A percentile compares a stretch with the other conserved stretches of the same genome.
Conservation (phyloP, 2,888 invertebrate species). For the Molanna angustata region DNA sequence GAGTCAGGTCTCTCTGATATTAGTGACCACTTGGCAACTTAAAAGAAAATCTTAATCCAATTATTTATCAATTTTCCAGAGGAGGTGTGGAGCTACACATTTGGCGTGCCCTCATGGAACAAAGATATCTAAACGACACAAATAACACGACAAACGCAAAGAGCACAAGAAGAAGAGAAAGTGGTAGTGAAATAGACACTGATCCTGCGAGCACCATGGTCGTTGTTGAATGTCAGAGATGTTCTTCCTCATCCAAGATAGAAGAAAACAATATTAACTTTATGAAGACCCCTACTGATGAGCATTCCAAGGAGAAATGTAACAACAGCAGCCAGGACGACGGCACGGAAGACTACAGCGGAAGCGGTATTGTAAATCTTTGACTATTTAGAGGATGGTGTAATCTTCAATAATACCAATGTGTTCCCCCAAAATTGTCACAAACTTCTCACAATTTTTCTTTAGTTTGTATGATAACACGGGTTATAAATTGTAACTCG, state of each 20-base stretch:
- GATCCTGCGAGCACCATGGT: constrained; percentile 48
- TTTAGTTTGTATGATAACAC: no score
- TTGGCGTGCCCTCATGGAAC: constrained; percentile 76
- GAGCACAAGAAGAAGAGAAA: constrained; percentile 36
- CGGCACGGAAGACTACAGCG: constrained; percentile 41
- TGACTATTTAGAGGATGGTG: constrained; percentile 56
- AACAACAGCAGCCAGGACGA: constrained; percentile 38
- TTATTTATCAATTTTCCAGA: constrained; percentile 55
- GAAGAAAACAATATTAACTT: no score
- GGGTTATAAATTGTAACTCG: no score
- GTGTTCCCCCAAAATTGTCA: background rate
- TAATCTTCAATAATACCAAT: constrained; percentile 46
- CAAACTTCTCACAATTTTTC: background rate
- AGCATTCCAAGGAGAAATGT: background rate
- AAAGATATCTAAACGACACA: constrained; percentile 42
- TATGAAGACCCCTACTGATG: background rate
- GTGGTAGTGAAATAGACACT: constrained; percentile 50
- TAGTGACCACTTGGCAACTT: no score
- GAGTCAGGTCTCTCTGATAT: no score
- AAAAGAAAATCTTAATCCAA: no score
- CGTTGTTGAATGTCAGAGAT: constrained; percentile 47
- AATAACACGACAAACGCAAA: constrained; percentile 10
- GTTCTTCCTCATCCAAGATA: constrained; percentile 9
- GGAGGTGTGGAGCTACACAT: constrained; percentile 81
- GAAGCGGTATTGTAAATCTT: constrained; percentile 45